Evolutionary conservation across 2,797 vertebrate species (phyloP).

Genomic region (Perodicticus potto): DNA sequence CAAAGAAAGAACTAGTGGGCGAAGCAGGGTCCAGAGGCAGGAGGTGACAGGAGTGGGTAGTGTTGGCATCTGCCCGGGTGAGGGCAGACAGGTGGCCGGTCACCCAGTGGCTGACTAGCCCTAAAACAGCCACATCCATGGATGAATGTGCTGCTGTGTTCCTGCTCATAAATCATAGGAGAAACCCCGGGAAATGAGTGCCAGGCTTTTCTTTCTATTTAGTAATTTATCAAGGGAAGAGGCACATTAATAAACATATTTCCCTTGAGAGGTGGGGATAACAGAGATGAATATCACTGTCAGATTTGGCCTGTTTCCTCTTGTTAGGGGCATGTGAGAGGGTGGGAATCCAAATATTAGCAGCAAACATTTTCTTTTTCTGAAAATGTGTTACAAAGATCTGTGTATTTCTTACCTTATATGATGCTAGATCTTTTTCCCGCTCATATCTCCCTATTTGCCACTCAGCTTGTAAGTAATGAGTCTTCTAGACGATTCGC

Average conservation of each 20-base stretch:
- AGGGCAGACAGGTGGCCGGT: background rate
- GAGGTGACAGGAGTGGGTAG: accelerated
- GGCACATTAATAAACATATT: slow-evolving; percentile 94
- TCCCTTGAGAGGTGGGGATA: slow-evolving; percentile 92
- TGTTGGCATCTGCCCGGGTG: background rate
- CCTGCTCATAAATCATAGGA: slow-evolving; percentile 89
- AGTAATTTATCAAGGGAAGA: slow-evolving; percentile 95
- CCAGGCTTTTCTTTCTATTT: slow-evolving; percentile 93
- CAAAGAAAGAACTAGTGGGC: background rate
- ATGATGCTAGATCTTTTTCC: background rate
- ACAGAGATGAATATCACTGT: slow-evolving; percentile 92
- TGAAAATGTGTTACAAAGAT: background rate
- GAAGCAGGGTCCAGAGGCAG: background rate
- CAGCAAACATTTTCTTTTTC: slow-evolving; percentile 72
- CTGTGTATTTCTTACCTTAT: background rate
- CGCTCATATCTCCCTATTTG: background rate
- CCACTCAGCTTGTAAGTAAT: background rate
- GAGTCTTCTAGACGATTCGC: background rate
- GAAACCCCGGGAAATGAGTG: slow-evolving; percentile 90
- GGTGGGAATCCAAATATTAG: slow-evolving; percentile 87
- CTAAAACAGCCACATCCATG: slow-evolving; percentile 79
- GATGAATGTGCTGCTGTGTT: slow-evolving; percentile 83
- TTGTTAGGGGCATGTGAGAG: slow-evolving; percentile 85
- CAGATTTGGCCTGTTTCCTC: slow-evolving; percentile 90
- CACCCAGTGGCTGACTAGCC: slow-evolving; percentile 58